A percentile compares a stretch with the other conserved stretches of the same genome.
These are phyloP conservation scores for Anagrus nilaparvatae DNA, from an alignment of 1,140 invertebrate species.

Conservation along the genomic window DNA sequence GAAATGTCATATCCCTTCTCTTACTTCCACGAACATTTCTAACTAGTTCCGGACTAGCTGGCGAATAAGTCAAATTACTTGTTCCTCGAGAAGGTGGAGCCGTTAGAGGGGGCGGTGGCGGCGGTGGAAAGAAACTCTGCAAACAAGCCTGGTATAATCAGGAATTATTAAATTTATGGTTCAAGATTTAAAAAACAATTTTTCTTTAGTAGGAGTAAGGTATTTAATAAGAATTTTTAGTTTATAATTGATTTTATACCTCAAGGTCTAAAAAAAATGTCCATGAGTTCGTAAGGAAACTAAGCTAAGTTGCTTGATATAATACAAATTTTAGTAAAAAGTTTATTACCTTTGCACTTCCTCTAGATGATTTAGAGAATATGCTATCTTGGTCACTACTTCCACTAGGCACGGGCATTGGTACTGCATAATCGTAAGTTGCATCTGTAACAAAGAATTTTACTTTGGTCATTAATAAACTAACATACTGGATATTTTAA, in stretches of 20 bases:
- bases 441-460: conserved; percentile 33
- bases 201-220: not conserved
- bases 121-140: conserved; percentile 43
- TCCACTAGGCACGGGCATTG: conserved; percentile 41
- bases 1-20: conserved; percentile 37
- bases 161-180: not conserved
- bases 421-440: conserved; percentile 45
- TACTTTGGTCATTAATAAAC: conserved; percentile 11
- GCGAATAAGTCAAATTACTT: conserved; percentile 40
- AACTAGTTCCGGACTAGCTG: conserved; percentile 40
- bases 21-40: conserved; percentile 33
- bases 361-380: conserved; percentile 43
- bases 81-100: conserved; percentile 35
- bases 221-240: not conserved
- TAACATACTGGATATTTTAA: too few relatives aligned
- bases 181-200: conserved; percentile 4
- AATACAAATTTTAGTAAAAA: too few relatives aligned
- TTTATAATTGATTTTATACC: not conserved
- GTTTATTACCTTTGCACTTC: conserved; percentile 38
- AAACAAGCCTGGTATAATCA: conserved; percentile 35
- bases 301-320: too few relatives aligned
- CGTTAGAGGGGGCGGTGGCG: conserved; percentile 39
- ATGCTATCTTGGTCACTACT: conserved; percentile 44
- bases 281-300: not conserved
- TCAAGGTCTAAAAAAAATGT: not conserved